Conservation (phyloP, 2,888 invertebrate genomes). For the Cantharis nigra region DNA sequence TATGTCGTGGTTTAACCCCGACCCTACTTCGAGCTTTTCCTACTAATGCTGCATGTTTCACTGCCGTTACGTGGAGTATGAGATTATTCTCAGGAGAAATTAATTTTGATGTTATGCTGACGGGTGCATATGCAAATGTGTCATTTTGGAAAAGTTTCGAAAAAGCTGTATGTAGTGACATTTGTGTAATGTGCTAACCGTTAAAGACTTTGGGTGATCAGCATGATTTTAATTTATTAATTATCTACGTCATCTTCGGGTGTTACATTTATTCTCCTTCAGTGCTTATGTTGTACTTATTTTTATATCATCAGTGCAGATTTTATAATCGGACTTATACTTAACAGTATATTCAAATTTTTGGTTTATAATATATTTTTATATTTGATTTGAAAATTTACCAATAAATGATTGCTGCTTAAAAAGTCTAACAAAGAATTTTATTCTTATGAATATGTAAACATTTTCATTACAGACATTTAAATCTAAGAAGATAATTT, state of each 20-base stretch:
- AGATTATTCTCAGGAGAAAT: conserved; percentile 51
- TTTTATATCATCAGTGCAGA: neutral
- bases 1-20: conserved; percentile 76
- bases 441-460: neutral
- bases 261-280: neutral
- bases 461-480: neutral
- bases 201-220: neutral
- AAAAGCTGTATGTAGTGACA: conserved; percentile 7
- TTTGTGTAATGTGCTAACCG: neutral
- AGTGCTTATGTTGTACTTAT: neutral
- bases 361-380: neutral
- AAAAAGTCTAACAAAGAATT: neutral
- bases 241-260: conserved; percentile 62
- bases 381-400: neutral
- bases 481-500: neutral
- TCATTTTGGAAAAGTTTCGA: conserved; percentile 11
- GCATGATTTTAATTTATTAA: neutral
- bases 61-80: conserved; percentile 82
- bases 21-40: conserved; percentile 88
- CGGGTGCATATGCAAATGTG: neutral
- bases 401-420: neutral
- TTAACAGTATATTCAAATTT: too few relatives aligned
- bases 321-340: neutral
- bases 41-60: conserved; percentile 90
- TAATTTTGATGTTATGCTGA: neutral